Conservation (phyloP, 1,140 invertebrate genomes). For the Leucophenga varia region DNA sequence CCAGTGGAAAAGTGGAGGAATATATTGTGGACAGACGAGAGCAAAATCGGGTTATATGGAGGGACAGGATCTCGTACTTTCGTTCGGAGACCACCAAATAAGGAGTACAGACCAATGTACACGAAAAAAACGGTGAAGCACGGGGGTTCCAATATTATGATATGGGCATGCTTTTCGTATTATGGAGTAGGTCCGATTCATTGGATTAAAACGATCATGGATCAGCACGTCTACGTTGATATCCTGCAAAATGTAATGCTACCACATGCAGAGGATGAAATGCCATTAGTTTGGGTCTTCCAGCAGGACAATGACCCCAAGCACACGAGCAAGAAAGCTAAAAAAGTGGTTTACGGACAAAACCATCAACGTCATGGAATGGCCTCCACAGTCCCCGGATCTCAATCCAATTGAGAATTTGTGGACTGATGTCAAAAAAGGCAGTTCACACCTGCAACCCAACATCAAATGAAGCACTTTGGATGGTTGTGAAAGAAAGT, state of each 20-base stretch:
- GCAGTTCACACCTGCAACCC: constrained; percentile 8
- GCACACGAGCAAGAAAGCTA: constrained; percentile 23
- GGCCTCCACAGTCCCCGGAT: constrained; percentile 42
- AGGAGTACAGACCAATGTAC: constrained; percentile 13
- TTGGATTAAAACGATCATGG: constrained; percentile 23
- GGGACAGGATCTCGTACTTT: too few relatives aligned
- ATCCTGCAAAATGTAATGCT: constrained; percentile 29
- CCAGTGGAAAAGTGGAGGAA: constrained; percentile 12
- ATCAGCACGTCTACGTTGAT: constrained; percentile 18
- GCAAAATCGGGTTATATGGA: not conserved
- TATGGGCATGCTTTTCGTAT: constrained; percentile 31
- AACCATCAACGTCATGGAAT: constrained; percentile 25
- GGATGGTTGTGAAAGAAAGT: constrained; percentile 8
- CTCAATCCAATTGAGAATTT: constrained; percentile 47
- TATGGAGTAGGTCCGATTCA: constrained; percentile 21
- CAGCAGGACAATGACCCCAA: constrained; percentile 42
- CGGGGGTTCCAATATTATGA: constrained; percentile 24
- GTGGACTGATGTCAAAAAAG: constrained; percentile 24
- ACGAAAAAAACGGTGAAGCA: constrained; percentile 29
- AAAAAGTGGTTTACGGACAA: constrained; percentile 22
- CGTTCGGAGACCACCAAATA: not conserved
- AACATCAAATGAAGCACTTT: constrained; percentile 15
- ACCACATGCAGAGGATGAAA: constrained; percentile 24
- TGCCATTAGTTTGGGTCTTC: constrained; percentile 30
- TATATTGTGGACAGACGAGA: constrained; percentile 8